Evolutionary conservation across 1,140 invertebrate species (phyloP).

Genomic region (Oreohelix idahoensis): DNA sequence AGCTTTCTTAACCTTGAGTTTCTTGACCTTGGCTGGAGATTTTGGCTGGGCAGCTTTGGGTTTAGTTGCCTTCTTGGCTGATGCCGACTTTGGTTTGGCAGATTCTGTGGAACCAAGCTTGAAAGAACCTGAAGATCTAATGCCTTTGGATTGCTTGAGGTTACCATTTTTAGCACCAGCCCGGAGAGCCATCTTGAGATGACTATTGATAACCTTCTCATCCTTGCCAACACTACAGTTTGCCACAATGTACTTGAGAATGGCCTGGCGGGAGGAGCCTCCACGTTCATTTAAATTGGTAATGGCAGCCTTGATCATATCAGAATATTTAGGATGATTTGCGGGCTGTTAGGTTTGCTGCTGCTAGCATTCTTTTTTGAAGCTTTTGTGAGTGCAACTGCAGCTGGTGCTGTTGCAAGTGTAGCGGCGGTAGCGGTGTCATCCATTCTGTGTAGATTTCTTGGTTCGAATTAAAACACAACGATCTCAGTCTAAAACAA

Average conservation of each 20-base stretch:
- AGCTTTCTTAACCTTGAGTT: slow-evolving; percentile 42
- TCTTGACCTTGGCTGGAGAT: slow-evolving; percentile 43
- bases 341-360: slow-evolving; percentile 51
- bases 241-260: slow-evolving; percentile 68
- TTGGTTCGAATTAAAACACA: no score
- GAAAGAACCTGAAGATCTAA: slow-evolving; percentile 68
- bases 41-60: slow-evolving; percentile 49
- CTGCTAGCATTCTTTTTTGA: slow-evolving; percentile 55
- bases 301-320: slow-evolving; percentile 52
- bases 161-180: slow-evolving; percentile 60
- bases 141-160: slow-evolving; percentile 66
- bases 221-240: slow-evolving; percentile 68
- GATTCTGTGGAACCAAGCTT: slow-evolving; percentile 54
- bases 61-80: slow-evolving; percentile 42
- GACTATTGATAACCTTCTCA: slow-evolving; percentile 60
- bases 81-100: slow-evolving; percentile 27
- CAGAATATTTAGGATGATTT: slow-evolving; percentile 55
- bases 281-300: slow-evolving; percentile 53
- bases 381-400: slow-evolving; percentile 42
- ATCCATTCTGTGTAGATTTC: no score
- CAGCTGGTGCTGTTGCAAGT: slow-evolving; percentile 31
- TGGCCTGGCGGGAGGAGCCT: slow-evolving; percentile 65
- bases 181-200: slow-evolving; percentile 63
- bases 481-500: no score
- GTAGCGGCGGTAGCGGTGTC: slow-evolving; percentile 27